Evolutionary conservation across 1,140 invertebrate species (phyloP).

Genomic region (Sarcophaga peregrina): DNA sequence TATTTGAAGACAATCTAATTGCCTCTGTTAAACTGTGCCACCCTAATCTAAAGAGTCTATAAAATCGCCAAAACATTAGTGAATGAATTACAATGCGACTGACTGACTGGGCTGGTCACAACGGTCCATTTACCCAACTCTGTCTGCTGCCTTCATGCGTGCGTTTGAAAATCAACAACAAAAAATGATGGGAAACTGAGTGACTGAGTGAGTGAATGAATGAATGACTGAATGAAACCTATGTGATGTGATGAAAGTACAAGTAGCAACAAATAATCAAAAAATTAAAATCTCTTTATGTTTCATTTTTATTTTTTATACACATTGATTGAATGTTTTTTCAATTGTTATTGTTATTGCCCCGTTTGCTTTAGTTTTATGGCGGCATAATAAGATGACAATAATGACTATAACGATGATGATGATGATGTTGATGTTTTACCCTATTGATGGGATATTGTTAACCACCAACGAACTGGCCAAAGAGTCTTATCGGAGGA

Average conservation of each 20-base stretch:
- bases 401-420: background rate
- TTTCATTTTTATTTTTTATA: background rate
- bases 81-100: background rate
- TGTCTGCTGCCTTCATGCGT: background rate
- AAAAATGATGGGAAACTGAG: background rate
- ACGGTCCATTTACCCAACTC: background rate
- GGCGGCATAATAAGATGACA: background rate
- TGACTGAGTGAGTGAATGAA: background rate
- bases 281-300: slow-evolving; percentile 41
- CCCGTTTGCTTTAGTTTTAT: slow-evolving; percentile 1
- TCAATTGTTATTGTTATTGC: slow-evolving; percentile 35
- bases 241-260: slow-evolving; percentile 26
- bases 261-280: slow-evolving; percentile 40
- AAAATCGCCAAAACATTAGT: background rate
- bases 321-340: slow-evolving; percentile 13
- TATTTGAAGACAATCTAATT: background rate
- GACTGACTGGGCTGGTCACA: background rate
- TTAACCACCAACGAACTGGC: background rate
- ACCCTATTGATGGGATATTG: slow-evolving; percentile 20
- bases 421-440: slow-evolving; percentile 10
- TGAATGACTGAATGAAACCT: too few relatives aligned
- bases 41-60: background rate
- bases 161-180: background rate
- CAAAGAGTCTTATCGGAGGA: background rate
- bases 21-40: background rate